A percentile compares a stretch with the other conserved stretches of the same genome.
Conservation (phyloP, 1,140 invertebrate genomes). For the Pygmarrhopalites habei region DNA sequence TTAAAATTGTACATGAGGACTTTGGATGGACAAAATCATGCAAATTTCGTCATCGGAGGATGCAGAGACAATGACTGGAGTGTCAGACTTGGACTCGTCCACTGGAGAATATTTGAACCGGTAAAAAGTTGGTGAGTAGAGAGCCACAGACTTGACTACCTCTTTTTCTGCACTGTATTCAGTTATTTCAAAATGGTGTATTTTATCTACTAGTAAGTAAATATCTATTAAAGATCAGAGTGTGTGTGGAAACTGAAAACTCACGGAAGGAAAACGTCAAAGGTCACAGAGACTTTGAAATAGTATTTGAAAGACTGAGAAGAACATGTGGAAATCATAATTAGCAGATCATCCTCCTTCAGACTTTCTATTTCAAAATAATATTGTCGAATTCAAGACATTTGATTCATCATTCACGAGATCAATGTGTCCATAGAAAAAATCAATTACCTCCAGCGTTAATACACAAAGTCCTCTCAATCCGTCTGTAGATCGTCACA, state of each 20-base stretch:
- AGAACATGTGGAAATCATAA: slow-evolving; percentile 9
- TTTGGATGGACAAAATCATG: slow-evolving; percentile 29
- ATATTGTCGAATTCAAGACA: no score
- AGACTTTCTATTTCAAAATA: no score
- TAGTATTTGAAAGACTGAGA: neutral
- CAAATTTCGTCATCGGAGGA: slow-evolving; percentile 12
- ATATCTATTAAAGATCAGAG: neutral
- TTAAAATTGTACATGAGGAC: slow-evolving; percentile 14
- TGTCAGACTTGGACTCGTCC: neutral
- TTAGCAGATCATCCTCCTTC: slow-evolving; percentile 1
- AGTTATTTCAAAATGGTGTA: neutral
- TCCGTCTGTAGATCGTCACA: neutral
- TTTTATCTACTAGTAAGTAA: neutral
- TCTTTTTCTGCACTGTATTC: neutral
- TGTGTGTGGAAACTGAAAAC: neutral
- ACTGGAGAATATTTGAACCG: slow-evolving; percentile 47
- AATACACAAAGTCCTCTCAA: slow-evolving; percentile 1
- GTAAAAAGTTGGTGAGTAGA: slow-evolving; percentile 48
- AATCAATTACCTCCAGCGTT: no score
- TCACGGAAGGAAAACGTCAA: slow-evolving; percentile 4
- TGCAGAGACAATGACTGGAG: slow-evolving; percentile 9
- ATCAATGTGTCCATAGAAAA: no score
- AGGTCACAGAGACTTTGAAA: neutral
- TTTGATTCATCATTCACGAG: no score
- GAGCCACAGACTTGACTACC: neutral